These are phyloP conservation scores for Thamnophis sirtalis DNA, from an alignment of 2,113 vertebrate genomes.

Conservation along the genomic window DNA sequence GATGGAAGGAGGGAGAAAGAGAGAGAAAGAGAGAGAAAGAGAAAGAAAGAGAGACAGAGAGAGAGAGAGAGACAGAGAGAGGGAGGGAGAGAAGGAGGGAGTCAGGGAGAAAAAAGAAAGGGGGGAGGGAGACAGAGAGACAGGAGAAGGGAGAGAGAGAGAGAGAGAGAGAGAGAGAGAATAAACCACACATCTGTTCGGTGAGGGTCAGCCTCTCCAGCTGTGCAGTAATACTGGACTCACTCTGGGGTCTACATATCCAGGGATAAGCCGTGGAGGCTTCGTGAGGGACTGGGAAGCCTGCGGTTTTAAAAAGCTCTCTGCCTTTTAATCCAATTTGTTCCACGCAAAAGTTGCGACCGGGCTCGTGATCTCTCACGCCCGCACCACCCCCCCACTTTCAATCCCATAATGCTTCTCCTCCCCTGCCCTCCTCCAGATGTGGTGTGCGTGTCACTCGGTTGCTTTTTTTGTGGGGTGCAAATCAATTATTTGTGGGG, in stretches of 20 bases:
- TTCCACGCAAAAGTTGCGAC: not conserved
- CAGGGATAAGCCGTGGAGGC: not conserved
- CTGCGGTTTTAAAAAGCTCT: not conserved
- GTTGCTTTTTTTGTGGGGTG: not conserved
- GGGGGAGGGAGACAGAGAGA: too few relatives aligned
- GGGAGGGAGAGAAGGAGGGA: too few relatives aligned
- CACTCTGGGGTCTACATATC: not conserved
- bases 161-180: not conserved
- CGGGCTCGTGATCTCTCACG: not conserved
- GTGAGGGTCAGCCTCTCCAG: not conserved
- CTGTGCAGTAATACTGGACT: not conserved
- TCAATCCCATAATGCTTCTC: not conserved
- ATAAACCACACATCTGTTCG: not conserved
- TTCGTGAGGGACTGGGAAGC: not conserved
- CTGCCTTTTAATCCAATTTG: not conserved
- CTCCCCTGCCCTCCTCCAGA: not conserved
- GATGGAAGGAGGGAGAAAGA: fast-evolving
- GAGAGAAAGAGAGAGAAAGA: too few relatives aligned
- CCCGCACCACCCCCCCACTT: not conserved
- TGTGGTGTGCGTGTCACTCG: not conserved
- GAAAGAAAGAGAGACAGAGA: fast-evolving
- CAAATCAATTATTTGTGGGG: not conserved
- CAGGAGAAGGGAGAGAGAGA: fast-evolving
- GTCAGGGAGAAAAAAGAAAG: too few relatives aligned
- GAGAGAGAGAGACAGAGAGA: too few relatives aligned